Evolutionary conservation across 2,888 invertebrate genomes (phyloP), one percentile per base, ranked within the genome.

Genomic region (Cacoxenus indagator): DNA sequence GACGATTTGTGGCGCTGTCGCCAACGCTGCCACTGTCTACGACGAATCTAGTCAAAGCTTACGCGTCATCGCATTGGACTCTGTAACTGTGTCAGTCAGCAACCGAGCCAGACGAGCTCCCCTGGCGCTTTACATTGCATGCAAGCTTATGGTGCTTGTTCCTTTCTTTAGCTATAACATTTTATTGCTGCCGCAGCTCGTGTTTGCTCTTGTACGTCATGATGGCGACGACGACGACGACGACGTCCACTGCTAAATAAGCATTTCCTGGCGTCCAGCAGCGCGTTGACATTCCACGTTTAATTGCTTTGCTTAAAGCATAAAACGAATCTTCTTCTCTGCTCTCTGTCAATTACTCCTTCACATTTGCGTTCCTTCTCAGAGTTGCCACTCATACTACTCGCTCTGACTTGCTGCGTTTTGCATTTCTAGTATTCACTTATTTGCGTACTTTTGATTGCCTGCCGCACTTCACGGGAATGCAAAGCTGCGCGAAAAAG

Each of bases 241-340:
- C 54, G 24, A n/a, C n/a, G n/a, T n/a, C n/a, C n/a, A n/a, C 74
- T 70, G 76, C 77, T 87, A 87, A 87, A 87, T 87, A 86, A 88
- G 84, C 85, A 83, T 87, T 87, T 87, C 87, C 87, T 87, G 87
- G 87, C 87, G 85, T 86, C 87, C 87, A 88, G 85, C 85, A 84
- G 87, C 75, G 88, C 78, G 55, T 72, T 77, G 81, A 78, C 82
- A 55, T 54, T 51, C 43, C 81, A 80, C 83, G 83, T 87, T 87
- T 88, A 87, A 87, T 87, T 88, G 87, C 86, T 85, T 86, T 82
- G 77, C 51, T 22, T 9, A 48, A 19, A 19, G n/a, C 51, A 22
- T 9, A 51, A 48, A 17, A 70, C 75, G 74, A 79, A 76, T 80
- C 81, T 83, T 80, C 77, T 76, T 65, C 37, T 48, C 24, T 55